Conservation (phyloP, 2,888 invertebrate species). For the Calliphora vomitoria region DNA sequence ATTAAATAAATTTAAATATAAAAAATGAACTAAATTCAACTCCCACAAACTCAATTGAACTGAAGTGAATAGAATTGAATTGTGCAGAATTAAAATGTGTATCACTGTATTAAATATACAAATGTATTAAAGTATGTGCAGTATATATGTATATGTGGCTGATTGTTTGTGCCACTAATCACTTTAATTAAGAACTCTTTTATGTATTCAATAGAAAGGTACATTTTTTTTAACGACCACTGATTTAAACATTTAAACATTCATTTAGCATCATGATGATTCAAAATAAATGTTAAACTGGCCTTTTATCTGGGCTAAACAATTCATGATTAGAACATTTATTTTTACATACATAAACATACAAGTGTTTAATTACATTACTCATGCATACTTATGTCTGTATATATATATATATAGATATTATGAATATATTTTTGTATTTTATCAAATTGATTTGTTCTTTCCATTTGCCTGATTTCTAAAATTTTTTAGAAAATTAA, state of each 20-base stretch:
- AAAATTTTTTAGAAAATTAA: background rate
- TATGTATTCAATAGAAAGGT: background rate
- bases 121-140: background rate
- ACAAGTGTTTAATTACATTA: background rate
- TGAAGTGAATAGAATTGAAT: background rate
- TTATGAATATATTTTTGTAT: background rate
- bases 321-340: background rate
- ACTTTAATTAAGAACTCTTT: background rate
- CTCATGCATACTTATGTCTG: no score
- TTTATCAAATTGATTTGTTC: background rate
- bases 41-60: background rate
- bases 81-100: background rate
- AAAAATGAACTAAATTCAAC: background rate
- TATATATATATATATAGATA: no score
- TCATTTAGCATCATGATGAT: background rate
- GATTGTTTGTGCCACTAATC: slow-evolving; percentile 11
- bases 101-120: background rate
- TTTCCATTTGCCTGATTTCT: background rate
- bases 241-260: background rate
- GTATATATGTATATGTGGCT: background rate
- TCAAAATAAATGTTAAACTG: slow-evolving; percentile 9
- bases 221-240: background rate
- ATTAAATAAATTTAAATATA: background rate
- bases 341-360: background rate
- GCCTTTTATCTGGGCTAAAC: background rate